Conservation (phyloP, 2,797 vertebrate genomes). For the Hafferia zeledoni region DNA sequence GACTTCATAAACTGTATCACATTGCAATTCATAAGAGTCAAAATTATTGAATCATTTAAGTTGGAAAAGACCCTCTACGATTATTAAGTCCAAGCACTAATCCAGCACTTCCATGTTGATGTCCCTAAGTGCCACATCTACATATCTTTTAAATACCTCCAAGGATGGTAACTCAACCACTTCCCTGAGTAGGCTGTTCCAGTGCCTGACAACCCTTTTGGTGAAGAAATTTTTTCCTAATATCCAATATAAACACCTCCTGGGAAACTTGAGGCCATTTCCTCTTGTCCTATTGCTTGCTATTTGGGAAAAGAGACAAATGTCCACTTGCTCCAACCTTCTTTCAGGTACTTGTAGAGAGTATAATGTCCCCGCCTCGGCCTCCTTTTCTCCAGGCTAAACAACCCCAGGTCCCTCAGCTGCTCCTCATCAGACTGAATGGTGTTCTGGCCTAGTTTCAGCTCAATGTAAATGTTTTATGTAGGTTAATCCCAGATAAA, state of each 20-base stretch:
- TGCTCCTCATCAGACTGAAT: neutral
- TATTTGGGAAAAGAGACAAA: neutral
- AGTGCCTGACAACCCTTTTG: neutral
- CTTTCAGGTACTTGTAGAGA: neutral
- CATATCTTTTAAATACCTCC: neutral
- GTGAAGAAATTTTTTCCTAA: neutral
- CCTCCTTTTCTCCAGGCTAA: neutral
- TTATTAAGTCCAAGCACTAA: neutral
- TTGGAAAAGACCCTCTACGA: neutral
- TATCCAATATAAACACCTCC: neutral
- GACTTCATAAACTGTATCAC: neutral
- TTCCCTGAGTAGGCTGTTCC: neutral
- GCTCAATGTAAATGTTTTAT: slow-evolving; percentile 13
- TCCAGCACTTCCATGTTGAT: neutral
- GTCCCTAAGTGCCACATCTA: neutral
- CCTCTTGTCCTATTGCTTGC: neutral
- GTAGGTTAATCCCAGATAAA: slow-evolving; percentile 66
- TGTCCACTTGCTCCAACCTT: neutral
- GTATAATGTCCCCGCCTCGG: neutral
- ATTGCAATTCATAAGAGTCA: neutral
- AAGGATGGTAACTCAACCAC: neutral
- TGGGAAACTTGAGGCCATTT: neutral
- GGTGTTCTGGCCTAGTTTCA: slow-evolving; percentile 33
- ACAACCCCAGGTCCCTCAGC: neutral
- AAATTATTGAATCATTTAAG: neutral